Conservation (phyloP, 1,140 invertebrate genomes). For the Cydia strobilella region DNA sequence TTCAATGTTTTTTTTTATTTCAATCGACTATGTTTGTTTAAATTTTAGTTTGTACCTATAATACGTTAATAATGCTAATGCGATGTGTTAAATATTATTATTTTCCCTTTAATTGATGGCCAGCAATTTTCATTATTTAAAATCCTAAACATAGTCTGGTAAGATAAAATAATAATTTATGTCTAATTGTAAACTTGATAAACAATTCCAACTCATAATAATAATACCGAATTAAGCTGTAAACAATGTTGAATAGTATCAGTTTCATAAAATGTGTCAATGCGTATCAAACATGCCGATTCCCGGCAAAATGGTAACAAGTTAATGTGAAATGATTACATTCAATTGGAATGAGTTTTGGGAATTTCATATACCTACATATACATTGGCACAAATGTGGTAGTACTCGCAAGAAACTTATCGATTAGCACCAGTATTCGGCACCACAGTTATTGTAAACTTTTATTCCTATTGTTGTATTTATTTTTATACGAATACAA, state of each 20-base stretch:
- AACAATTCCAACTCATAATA: conserved; percentile 43
- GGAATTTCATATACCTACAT: neutral
- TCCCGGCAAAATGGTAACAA: too few relatives aligned
- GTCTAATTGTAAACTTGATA: conserved; percentile 42
- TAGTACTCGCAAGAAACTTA: neutral
- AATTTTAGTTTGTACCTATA: conserved; percentile 2
- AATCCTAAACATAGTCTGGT: conserved; percentile 45
- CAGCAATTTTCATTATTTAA: conserved; percentile 49
- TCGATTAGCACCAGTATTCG: neutral
- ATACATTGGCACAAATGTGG: neutral
- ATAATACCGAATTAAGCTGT: conserved; percentile 40
- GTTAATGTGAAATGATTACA: too few relatives aligned
- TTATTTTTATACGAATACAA: neutral
- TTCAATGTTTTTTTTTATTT: conserved; percentile 2
- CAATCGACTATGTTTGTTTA: neutral
- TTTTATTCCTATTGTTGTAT: neutral
- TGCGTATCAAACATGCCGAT: too few relatives aligned
- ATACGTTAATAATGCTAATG: conserved; percentile 33
- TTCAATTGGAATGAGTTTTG: too few relatives aligned
- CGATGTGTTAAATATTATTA: conserved; percentile 39
- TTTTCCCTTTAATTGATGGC: conserved; percentile 44
- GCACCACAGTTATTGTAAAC: neutral
- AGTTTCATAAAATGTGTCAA: neutral
- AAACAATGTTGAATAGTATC: conserved; percentile 32
- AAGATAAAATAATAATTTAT: conserved; percentile 42